A percentile compares a stretch with the other conserved stretches of the same genome.
These are phyloP conservation scores for Mastigias papua DNA, from an alignment of 30 jellyfish, hydroid and myxozoan species.

Conservation along the genomic window DNA sequence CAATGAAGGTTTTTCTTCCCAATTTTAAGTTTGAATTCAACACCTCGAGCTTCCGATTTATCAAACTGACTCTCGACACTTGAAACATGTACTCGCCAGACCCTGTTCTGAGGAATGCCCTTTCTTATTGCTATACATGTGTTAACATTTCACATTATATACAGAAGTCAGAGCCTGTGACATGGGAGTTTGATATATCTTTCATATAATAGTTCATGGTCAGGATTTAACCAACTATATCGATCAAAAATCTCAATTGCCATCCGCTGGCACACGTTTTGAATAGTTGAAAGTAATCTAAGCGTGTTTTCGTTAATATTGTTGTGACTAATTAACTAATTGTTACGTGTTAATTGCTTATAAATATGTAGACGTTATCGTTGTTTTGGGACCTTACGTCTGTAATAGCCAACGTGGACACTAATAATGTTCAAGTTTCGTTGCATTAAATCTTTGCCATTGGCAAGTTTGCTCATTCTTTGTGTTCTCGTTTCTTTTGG, in stretches of 20 bases:
- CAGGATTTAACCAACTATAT: too few relatives aligned
- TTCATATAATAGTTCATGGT: too few relatives aligned
- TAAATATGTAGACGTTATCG: background rate
- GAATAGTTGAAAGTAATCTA: background rate
- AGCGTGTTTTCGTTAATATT: conserved; percentile 26
- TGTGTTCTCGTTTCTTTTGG: background rate
- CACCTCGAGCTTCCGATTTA: too few relatives aligned
- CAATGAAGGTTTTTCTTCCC: too few relatives aligned
- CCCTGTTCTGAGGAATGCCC: too few relatives aligned
- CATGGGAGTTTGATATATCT: background rate
- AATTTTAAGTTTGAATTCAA: too few relatives aligned
- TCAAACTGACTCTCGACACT: too few relatives aligned
- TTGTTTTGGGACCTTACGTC: conserved; percentile 3
- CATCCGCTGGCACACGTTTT: background rate
- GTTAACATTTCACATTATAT: too few relatives aligned
- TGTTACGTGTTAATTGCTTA: conserved; percentile 14
- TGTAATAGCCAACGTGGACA: conserved; percentile 15
- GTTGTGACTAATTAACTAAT: conserved; percentile 14
- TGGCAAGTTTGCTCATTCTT: background rate
- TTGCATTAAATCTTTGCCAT: conserved; percentile 10
- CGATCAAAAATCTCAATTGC: too few relatives aligned
- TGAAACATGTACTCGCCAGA: too few relatives aligned
- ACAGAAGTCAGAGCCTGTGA: background rate
- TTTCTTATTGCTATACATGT: too few relatives aligned
- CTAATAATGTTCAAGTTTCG: background rate